phyloP scores from a whole-genome alignment of 2,888 invertebrate species.

The Meta bourneti region DNA sequence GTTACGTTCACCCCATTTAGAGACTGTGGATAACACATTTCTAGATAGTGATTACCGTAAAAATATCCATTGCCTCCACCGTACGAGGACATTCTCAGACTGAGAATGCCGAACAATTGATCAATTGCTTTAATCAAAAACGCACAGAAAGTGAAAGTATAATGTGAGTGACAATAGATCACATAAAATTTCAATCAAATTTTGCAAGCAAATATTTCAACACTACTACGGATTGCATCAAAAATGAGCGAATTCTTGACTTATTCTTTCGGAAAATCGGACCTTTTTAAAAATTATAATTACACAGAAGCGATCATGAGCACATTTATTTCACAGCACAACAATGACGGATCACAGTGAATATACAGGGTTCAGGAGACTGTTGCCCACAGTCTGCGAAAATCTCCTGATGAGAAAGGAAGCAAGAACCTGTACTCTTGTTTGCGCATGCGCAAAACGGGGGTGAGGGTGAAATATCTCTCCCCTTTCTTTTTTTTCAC shows the following conservation, averaged over 20 bases:
- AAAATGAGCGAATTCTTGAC: not conserved
- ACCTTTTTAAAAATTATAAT: not conserved
- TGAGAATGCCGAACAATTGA: constrained; percentile 54
- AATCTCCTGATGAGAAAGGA: constrained; percentile 48
- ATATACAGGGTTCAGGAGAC: constrained; percentile 46
- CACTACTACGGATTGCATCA: not conserved
- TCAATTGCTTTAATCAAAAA: constrained; percentile 24
- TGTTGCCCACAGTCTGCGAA: constrained; percentile 68
- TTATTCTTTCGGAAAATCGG: not conserved
- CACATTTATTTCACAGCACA: constrained; percentile 63
- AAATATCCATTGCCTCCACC: constrained; percentile 65
- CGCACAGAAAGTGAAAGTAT: constrained; percentile 27
- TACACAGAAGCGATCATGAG: constrained; percentile 23
- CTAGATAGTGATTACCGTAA: constrained; percentile 53
- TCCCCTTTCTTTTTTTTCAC: not conserved
- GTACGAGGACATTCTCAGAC: constrained; percentile 69
- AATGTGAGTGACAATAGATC: constrained; percentile 52
- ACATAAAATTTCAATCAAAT: not conserved
- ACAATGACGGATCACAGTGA: constrained; percentile 51
- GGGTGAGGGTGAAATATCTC: not conserved
- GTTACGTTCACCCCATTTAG: constrained; percentile 58
- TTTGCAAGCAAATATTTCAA: constrained; percentile 7
- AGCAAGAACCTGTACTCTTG: not conserved
- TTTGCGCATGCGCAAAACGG: constrained; percentile 29
- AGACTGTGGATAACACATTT: constrained; percentile 52